These are phyloP conservation scores for Climacteris rufus DNA, from an alignment of 2,113 vertebrate species.

Conservation along the genomic window DNA sequence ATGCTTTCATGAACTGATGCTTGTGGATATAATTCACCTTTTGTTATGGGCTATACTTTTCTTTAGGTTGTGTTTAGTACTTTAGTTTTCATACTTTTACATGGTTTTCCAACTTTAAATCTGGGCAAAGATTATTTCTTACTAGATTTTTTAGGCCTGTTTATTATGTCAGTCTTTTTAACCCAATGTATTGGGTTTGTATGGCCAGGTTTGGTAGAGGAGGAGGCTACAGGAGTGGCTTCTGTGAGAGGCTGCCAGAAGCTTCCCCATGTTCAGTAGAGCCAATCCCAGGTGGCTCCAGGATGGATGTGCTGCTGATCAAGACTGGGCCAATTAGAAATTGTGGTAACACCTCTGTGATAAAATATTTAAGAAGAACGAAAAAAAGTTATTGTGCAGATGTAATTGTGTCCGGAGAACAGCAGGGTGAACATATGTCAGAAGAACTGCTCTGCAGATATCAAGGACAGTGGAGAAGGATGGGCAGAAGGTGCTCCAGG, in stretches of 20 bases:
- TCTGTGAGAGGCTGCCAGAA: background rate
- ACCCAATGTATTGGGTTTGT: background rate
- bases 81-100: background rate
- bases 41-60: background rate
- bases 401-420: background rate
- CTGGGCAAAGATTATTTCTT: background rate
- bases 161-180: background rate
- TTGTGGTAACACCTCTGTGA: background rate
- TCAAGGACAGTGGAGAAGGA: background rate
- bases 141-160: background rate
- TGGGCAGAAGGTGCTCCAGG: background rate
- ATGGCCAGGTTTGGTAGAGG: background rate
- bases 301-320: background rate
- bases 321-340: background rate
- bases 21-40: rapidly evolving
- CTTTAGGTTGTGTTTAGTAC: background rate
- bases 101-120: background rate
- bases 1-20: background rate
- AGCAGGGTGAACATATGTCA: background rate
- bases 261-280: background rate
- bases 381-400: background rate
- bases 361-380: background rate
- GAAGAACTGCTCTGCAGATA: background rate
- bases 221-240: background rate
- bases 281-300: background rate